Conservation (phyloP, 2,888 invertebrate species). For the Holacanthella duospinosa region DNA sequence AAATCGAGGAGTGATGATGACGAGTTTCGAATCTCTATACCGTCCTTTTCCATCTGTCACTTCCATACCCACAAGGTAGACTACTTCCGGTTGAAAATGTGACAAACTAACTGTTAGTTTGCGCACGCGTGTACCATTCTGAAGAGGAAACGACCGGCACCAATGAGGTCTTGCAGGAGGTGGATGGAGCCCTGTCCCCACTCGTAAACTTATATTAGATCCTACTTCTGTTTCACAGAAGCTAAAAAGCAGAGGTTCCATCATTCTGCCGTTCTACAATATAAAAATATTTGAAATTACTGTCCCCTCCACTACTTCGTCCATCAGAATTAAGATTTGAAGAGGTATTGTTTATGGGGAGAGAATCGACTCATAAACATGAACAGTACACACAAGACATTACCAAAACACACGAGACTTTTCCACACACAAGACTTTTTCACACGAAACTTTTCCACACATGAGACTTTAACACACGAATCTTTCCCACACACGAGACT, state of each 20-base stretch:
- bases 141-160: conserved; percentile 78
- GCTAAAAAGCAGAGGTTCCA: conserved; percentile 84
- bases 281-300: background rate
- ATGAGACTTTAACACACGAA: too few species aligned
- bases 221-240: conserved; percentile 81
- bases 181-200: conserved; percentile 58
- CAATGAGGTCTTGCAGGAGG: conserved; percentile 52
- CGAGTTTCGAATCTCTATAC: conserved; percentile 80
- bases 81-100: conserved; percentile 57
- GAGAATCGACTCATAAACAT: too few species aligned
- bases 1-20: conserved; percentile 84
- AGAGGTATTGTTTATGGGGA: too few species aligned
- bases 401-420: too few species aligned
- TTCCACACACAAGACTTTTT: too few species aligned
- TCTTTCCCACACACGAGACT: too few species aligned
- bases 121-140: conserved; percentile 60
- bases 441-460: too few species aligned
- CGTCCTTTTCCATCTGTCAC: conserved; percentile 77
- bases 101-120: conserved; percentile 51
- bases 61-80: conserved; percentile 78
- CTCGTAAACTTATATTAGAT: conserved; percentile 54
- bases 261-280: conserved; percentile 50
- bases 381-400: too few species aligned
- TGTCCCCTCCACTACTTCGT: too few species aligned
- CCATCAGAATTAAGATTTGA: too few species aligned